These are phyloP conservation scores for Diarsia brunnea DNA, from an alignment of 2,888 invertebrate species.

Conservation along the genomic window DNA sequence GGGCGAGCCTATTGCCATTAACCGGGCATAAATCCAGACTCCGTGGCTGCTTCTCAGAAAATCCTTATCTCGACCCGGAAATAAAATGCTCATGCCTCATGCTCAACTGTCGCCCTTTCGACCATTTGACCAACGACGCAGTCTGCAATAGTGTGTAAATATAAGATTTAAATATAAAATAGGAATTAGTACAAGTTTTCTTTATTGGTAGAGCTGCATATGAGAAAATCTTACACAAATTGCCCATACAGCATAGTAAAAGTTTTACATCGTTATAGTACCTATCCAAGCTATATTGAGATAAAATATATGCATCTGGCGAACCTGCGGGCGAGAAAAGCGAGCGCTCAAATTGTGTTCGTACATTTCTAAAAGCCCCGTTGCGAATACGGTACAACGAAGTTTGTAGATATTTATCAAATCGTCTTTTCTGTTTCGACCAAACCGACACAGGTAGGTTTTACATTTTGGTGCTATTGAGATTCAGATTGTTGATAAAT, in stretches of 20 bases:
- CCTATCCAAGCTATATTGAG: constrained; percentile 61
- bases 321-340: constrained; percentile 77
- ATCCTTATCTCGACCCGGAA: too few species aligned
- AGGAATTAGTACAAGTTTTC: neutral
- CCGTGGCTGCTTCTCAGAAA: too few species aligned
- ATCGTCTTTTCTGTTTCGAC: constrained; percentile 78
- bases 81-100: too few species aligned
- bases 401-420: constrained; percentile 86
- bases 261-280: constrained; percentile 51
- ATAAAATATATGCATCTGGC: constrained; percentile 73
- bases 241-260: constrained; percentile 35
- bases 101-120: too few species aligned
- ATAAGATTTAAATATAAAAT: too few species aligned
- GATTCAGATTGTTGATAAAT: constrained; percentile 28
- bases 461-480: constrained; percentile 48
- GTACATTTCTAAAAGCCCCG: constrained; percentile 80
- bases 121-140: too few species aligned
- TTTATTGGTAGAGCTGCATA: neutral
- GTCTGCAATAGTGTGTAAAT: too few species aligned
- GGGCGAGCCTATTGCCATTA: too few species aligned
- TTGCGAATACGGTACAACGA: constrained; percentile 77
- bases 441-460: constrained; percentile 63
- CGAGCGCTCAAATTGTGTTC: constrained; percentile 81
- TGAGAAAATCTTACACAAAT: constrained; percentile 33
- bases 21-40: too few species aligned